Base-by-base conservation (phyloP, 1,140 invertebrate species). In the Drepana arcuata region DNA sequence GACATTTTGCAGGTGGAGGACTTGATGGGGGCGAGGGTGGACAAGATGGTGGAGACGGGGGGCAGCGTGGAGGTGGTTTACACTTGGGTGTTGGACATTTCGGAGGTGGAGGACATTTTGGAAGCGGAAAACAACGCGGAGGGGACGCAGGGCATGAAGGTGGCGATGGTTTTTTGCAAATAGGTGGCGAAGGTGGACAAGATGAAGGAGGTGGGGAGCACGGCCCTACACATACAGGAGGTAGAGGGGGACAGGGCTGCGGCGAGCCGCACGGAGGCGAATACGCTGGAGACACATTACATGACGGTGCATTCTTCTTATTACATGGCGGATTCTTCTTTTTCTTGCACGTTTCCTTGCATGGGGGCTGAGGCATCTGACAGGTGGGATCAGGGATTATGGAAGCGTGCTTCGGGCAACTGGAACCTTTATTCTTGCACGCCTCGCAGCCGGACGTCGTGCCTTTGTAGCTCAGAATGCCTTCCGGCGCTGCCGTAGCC, bases 391-490 rank as follows among this genome's bases (percentile, higher is more conserved):
- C 24, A 10, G 48, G 36, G 24, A 34, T 39, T 23, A 59, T 21
- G 14, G n/a, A 26, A 6, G 50, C 30, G 14, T 44, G 51, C 31
- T 55, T 61, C 2, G 47, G 7, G 33, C 26, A 45, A 2, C 16
- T 16, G 9, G 4, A 11, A 10, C 10, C 31, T 27, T 41, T 41
- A 14, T 32, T 42, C 25, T 48, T 54, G 25, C 47, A 60, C 5
- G 13, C 21, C 10, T 48, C 42, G 34, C 58, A 58, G 16, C 42
- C 30, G 3, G 13, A n/a, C 11, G 16, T 6, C 2, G 42, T 13
- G 12, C 50, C 41, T 38, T 63, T 63, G 15, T 49, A 58, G 1
- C 44, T 23, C 10, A 61, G 25, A 29, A 63, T 61, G 3, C 57
- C 51, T 23, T 39, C 46, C 9, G 32, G 35, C 7, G 10, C 4